These are phyloP conservation scores for Carcinoscorpius rotundicauda DNA, from an alignment of 1,140 invertebrate genomes.

Conservation along the genomic window DNA sequence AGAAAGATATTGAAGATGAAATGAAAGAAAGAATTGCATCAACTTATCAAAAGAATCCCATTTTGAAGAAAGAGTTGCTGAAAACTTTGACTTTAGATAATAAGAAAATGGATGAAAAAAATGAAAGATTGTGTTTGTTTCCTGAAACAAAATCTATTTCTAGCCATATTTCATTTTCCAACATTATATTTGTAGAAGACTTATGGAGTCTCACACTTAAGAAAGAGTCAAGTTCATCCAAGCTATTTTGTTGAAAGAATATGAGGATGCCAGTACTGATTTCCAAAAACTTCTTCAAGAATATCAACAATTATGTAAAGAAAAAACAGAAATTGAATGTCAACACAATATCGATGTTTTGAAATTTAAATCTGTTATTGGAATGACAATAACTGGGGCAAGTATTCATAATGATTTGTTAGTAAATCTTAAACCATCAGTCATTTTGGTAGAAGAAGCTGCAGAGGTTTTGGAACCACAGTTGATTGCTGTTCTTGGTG, in stretches of 20 bases:
- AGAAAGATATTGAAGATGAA: no score
- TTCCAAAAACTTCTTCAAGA: background rate
- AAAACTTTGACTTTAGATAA: no score
- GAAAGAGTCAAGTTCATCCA: slow-evolving; percentile 10
- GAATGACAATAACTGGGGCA: slow-evolving; percentile 64
- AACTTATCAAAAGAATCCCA: no score
- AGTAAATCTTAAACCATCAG: slow-evolving; percentile 43
- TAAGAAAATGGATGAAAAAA: no score
- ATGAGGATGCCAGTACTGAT: background rate
- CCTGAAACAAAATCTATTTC: no score
- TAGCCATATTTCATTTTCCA: no score
- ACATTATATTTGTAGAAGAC: background rate
- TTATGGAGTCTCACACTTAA: slow-evolving; percentile 3
- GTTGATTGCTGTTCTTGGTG: slow-evolving; percentile 54
- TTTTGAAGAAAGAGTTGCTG: no score
- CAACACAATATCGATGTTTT: slow-evolving; percentile 7
- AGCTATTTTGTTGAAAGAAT: slow-evolving; percentile 6
- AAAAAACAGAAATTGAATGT: slow-evolving; percentile 2
- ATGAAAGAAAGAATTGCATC: no score
- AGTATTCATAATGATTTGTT: slow-evolving; percentile 51
- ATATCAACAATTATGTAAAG: slow-evolving; percentile 1
- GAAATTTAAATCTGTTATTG: slow-evolving; percentile 37
- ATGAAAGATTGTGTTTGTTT: no score
- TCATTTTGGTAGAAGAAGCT: slow-evolving; percentile 68
- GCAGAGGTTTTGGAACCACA: slow-evolving; percentile 70